Evolutionary conservation across 2,888 invertebrate genomes (phyloP).

Genomic region (Diogma glabrata): DNA sequence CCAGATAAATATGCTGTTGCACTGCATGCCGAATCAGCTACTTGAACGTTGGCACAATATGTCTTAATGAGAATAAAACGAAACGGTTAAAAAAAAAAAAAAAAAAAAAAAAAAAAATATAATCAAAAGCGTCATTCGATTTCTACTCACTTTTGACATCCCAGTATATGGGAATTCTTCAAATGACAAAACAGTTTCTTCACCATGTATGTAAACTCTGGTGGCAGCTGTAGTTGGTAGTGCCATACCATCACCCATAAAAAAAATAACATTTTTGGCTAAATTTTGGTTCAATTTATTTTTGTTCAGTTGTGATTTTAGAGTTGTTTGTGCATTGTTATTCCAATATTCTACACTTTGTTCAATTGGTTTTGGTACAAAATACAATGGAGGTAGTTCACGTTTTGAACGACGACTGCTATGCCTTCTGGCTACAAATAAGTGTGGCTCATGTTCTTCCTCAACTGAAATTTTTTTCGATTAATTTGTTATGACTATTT

Average conservation of each 20-base stretch:
- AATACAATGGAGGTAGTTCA: slow-evolving; percentile 29
- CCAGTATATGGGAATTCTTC: slow-evolving; percentile 67
- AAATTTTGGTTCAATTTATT: slow-evolving; percentile 29
- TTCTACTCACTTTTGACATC: no score
- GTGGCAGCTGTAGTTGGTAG: slow-evolving; percentile 70
- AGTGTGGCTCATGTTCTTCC: no score
- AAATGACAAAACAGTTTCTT: slow-evolving; percentile 59
- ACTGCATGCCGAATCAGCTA: slow-evolving; percentile 75
- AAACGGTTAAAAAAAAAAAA: no score
- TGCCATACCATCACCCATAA: slow-evolving; percentile 80
- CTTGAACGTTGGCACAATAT: slow-evolving; percentile 65
- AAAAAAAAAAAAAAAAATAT: no score
- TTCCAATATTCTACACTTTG: slow-evolving; percentile 38
- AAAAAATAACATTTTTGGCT: slow-evolving; percentile 53
- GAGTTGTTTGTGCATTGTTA: slow-evolving; percentile 35
- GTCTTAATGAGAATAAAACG: no score
- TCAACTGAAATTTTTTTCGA: no score
- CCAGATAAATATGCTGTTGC: slow-evolving; percentile 72
- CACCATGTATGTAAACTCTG: slow-evolving; percentile 66
- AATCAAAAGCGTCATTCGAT: no score
- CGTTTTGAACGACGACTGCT: slow-evolving; percentile 16
- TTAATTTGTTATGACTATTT: no score
- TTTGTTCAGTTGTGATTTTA: slow-evolving; percentile 33
- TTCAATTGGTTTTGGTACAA: slow-evolving; percentile 27
- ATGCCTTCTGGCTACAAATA: no score